Conservation (phyloP, 2,797 vertebrate genomes). For the Darevskia nairensis region DNA sequence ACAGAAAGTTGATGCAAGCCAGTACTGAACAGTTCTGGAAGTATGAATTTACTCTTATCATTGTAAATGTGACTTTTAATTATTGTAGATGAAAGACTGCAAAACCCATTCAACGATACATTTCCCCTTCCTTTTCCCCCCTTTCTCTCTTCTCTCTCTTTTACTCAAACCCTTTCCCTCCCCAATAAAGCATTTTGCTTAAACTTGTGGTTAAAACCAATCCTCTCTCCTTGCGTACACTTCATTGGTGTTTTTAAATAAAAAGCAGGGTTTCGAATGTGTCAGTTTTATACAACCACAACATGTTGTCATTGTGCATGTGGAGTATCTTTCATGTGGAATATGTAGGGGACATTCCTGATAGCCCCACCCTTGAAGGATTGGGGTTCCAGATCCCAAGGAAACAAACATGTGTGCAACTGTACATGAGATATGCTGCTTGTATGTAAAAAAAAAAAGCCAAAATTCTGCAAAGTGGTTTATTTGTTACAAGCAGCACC, state of each 20-base stretch:
- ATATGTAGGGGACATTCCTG: no score
- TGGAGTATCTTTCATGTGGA: neutral
- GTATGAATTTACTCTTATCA: neutral
- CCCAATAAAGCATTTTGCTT: neutral
- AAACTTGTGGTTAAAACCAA: conserved; percentile 7
- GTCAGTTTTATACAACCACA: neutral
- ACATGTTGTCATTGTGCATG: neutral
- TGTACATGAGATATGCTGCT: no score
- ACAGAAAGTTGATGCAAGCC: neutral
- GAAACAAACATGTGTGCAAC: no score
- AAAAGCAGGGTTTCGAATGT: neutral
- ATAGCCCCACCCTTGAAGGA: no score
- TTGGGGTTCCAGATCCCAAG: no score
- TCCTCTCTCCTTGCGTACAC: neutral
- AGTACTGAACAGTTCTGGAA: neutral
- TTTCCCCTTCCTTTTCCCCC: neutral
- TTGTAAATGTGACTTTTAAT: neutral
- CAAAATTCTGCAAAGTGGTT: no score
- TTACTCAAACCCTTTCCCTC: neutral
- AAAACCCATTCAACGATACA: neutral
- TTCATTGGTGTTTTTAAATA: conserved; percentile 4
- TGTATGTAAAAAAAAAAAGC: no score
- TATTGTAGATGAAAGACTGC: neutral
- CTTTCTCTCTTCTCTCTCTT: neutral
- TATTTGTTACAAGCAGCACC: no score